Conservation (phyloP, 2,797 vertebrate genomes). For the Geotrypetes seraphini region DNA sequence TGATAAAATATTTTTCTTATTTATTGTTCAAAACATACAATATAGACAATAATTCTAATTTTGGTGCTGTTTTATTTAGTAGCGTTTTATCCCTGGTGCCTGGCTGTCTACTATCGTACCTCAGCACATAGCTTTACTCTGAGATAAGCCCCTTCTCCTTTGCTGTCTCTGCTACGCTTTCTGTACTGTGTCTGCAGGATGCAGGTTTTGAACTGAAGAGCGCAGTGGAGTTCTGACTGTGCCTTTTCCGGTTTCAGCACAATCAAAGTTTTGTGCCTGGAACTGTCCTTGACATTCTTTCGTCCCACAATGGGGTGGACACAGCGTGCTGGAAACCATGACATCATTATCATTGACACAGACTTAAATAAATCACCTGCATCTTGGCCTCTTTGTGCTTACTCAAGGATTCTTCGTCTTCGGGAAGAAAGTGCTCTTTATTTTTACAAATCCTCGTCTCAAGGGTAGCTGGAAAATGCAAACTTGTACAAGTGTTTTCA, state of each 20-base stretch:
- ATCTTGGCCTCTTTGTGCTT: conserved; percentile 60
- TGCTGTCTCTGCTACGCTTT: conserved; percentile 60
- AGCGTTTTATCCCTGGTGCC: conserved; percentile 81
- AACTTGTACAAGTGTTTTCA: conserved; percentile 86
- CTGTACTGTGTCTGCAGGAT: conserved; percentile 74
- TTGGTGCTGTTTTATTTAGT: conserved; percentile 64
- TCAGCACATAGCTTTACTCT: conserved; percentile 91
- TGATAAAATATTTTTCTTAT: conserved; percentile 92
- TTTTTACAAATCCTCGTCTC: conserved; percentile 63
- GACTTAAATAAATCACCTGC: conserved; percentile 93
- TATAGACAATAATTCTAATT: conserved; percentile 70
- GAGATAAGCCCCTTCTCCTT: conserved; percentile 82
- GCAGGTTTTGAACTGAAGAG: conserved; percentile 70
- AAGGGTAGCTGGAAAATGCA: conserved; percentile 70
- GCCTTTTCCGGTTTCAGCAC: conserved; percentile 75
- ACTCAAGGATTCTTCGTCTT: conserved; percentile 64
- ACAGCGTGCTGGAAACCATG: conserved; percentile 84
- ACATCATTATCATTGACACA: conserved; percentile 92
- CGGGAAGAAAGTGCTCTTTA: conserved; percentile 64
- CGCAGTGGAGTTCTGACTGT: conserved; percentile 63
- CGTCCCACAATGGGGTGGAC: conserved; percentile 84
- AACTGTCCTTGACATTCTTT: conserved; percentile 95
- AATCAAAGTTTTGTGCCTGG: conserved; percentile 79
- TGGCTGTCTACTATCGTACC: conserved; percentile 90
- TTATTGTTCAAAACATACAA: conserved; percentile 82